Evolutionary conservation across 1,140 invertebrate species (phyloP), one percentile per base, ranked within the genome.

Genomic region (Drosophila rufa): DNA sequence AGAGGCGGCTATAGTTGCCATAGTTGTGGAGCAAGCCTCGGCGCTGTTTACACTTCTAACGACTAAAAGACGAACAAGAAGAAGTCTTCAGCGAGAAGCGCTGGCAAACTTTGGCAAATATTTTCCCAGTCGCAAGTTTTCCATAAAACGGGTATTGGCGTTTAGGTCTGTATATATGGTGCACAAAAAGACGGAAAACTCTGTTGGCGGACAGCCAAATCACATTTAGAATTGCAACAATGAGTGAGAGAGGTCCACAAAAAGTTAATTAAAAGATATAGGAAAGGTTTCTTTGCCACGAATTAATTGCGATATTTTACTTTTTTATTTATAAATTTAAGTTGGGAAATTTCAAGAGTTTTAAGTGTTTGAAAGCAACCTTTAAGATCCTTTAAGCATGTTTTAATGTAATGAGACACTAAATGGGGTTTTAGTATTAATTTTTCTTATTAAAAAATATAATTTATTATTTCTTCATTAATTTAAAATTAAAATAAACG

Each of bases 11-110:
- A 36, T 45, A 53, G 62, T 38, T 60, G 61, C 65, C 59, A 46
- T 19, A 53, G 36, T 42, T 46, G 76, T 46, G 42, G 36, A 53
- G 57, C 30, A 55, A 58, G 57, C 53, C 53, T 47, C 17, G 62
- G 47, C 47, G 47, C 30, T 53, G 68, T 79, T 86, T 75, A 86
- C 79, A 65, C 65, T 67, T 75, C 47, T 70, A 86, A 82, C 80
- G 65, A 71, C 65, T 38, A 79, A 82, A 53, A 55, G 48, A 62
- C 48, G 71, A 53, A 17, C 22, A 74, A 74, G 30, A 43, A 74
- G 22, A 22, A 74, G 55, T 33, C 27, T 40, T 55, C 45, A 14
- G 30, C 40, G 12, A 17, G 55, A 36, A 53, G 43, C 25, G 22
- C 17, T 65, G 38, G 17, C 27, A 58, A 75, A 74, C 36, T 62